Evolutionary conservation across 2,113 vertebrate genomes (phyloP).

Genomic region (Platichthys stellatus): DNA sequence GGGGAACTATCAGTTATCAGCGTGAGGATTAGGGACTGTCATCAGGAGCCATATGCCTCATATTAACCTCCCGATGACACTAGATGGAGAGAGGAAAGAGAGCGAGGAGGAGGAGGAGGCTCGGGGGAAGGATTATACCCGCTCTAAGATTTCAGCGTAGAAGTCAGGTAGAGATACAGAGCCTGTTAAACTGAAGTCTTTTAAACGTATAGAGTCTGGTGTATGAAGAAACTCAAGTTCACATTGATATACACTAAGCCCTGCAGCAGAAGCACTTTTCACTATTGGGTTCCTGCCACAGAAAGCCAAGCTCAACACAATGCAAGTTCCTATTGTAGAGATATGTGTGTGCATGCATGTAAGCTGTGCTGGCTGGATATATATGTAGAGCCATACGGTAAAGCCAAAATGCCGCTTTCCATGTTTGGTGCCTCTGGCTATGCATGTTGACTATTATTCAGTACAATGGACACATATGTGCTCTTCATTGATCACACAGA

Average conservation of each 20-base stretch:
- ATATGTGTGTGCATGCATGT: conserved; percentile 16
- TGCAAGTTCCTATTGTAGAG: conserved; percentile 49
- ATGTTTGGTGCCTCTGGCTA: conserved; percentile 29
- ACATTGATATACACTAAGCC: conserved; percentile 25
- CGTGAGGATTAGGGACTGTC: conserved; percentile 76
- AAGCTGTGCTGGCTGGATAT: conserved; percentile 8
- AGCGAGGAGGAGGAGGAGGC: conserved; percentile 35
- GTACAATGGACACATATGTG: conserved; percentile 57
- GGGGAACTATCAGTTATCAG: conserved; percentile 74
- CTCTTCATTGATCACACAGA: conserved; percentile 60
- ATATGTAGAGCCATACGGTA: conserved; percentile 15
- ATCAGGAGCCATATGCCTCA: conserved; percentile 75
- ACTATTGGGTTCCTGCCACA: conserved; percentile 17
- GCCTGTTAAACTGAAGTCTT: conserved; percentile 65
- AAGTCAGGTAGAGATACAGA: conserved; percentile 74
- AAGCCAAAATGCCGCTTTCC: conserved; percentile 32
- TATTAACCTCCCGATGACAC: conserved; percentile 77
- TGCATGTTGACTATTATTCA: conserved; percentile 43
- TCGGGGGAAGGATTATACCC: conserved; percentile 66
- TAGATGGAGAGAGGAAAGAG: conserved; percentile 54
- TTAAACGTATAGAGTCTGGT: conserved; percentile 36
- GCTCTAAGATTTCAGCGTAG: conserved; percentile 73
- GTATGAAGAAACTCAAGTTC: conserved; percentile 17
- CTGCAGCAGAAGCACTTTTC: conserved; percentile 42
- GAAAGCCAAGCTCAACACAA: conserved; percentile 46